phyloP scores from a whole-genome alignment of 2,113 vertebrate species.

The Caloenas nicobarica region DNA sequence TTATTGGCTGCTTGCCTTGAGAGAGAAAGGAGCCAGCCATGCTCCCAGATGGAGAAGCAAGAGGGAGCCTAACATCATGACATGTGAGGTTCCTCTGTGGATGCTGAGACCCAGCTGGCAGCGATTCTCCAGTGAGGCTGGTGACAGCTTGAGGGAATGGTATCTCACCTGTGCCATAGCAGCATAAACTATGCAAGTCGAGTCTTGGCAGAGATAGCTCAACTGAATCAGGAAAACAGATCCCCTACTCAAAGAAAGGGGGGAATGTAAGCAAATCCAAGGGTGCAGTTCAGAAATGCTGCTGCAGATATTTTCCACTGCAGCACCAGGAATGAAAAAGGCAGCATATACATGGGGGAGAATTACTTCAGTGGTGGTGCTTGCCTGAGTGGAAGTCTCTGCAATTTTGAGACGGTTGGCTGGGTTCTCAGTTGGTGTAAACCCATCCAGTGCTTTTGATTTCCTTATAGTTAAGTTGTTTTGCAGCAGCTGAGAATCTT shows the following conservation, averaged over 20 bases:
- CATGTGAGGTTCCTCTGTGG: background rate
- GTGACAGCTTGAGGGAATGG: background rate
- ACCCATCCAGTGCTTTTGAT: background rate
- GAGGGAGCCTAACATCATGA: background rate
- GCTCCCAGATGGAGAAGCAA: slow-evolving; percentile 5
- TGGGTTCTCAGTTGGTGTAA: slow-evolving; percentile 26
- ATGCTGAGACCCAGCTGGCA: background rate
- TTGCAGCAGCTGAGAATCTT: background rate
- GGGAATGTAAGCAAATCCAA: background rate
- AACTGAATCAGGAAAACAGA: background rate
- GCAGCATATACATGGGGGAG: background rate
- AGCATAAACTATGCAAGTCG: rapidly evolving
- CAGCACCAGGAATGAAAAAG: background rate
- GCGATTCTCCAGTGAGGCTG: background rate
- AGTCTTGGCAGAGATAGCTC: background rate
- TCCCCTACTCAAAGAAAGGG: background rate
- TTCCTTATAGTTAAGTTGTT: slow-evolving; percentile 3
- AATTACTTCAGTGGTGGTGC: background rate
- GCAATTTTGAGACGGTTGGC: background rate
- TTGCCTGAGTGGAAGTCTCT: background rate
- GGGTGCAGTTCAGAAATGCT: background rate
- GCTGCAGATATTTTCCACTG: background rate
- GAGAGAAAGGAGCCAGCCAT: background rate
- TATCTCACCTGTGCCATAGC: background rate
- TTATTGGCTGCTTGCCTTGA: background rate